A percentile compares a stretch with the other conserved stretches of the same genome.
phyloP scores from a whole-genome alignment of 2,113 vertebrate genomes.

The Toxotes jaculatrix region DNA sequence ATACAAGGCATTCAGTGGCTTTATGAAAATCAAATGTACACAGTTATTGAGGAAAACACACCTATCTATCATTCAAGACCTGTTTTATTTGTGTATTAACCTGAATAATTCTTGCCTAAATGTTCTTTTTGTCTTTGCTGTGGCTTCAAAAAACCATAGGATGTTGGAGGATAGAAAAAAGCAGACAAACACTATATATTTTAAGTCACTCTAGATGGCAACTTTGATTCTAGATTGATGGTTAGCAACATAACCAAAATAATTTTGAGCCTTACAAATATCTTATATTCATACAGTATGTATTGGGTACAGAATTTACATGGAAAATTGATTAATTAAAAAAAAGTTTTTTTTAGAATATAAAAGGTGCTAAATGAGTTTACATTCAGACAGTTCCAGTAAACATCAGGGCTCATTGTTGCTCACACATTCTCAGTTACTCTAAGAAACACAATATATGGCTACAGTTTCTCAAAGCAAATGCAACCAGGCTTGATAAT shows the following conservation, averaged over 20 bases:
- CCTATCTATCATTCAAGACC: background rate
- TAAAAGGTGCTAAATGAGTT: background rate
- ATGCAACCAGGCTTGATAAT: constrained; percentile 25
- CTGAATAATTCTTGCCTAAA: background rate
- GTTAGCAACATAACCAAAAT: background rate
- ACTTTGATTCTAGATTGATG: background rate
- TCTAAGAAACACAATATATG: background rate
- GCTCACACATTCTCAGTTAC: background rate
- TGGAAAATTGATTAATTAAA: background rate
- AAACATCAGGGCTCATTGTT: background rate
- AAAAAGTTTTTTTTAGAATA: background rate
- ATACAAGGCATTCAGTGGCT: background rate
- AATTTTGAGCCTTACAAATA: background rate
- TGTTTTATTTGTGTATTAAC: background rate
- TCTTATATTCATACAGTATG: background rate
- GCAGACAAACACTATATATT: background rate
- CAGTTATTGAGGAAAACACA: background rate
- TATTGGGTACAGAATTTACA: background rate
- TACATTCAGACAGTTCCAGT: background rate
- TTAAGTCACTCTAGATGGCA: background rate
- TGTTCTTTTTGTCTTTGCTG: background rate
- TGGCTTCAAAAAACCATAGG: background rate
- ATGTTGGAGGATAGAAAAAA: background rate
- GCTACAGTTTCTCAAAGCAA: constrained; percentile 23
- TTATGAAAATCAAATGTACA: background rate